Base-by-base conservation (phyloP, 1,140 invertebrate genomes). In the Euglossa dilemma region DNA sequence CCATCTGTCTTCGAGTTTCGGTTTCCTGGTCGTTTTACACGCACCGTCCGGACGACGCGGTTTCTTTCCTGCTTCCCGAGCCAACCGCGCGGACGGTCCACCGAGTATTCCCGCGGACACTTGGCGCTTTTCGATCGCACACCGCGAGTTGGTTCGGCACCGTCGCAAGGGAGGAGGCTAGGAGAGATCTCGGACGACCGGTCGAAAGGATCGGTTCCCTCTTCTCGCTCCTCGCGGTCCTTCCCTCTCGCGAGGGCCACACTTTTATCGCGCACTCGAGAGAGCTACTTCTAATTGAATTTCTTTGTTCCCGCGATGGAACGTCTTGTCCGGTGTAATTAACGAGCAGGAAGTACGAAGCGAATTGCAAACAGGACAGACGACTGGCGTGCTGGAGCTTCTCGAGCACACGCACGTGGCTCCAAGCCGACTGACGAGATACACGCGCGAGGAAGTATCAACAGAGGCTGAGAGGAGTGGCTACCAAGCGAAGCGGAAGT, bases 361-460 rank as follows among this genome's bases (percentile, higher is more conserved):
- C 4, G 1, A 4, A 36, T 36, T 36, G 36, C 36, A 36, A 36
- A 36, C 36, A 36, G 36, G 36, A 1, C 36, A 36, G 36, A 36
- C 56, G 43, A 36, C 47, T 36, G 50, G 69, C 52, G 50, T 71
- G n/a, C 63, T 20, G 61, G 81, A 89, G 78, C 67, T 80, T 80
- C 81, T 79, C 80, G 78, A 85, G 85, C 85, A 72, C 88, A 89
- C 88, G 87, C 88, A 89, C 88, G 88, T 89, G 88, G 88, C 88
- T 89, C 85, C 78, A 64, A 70, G 80, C 87, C 87, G 88, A 89
- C 88, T 89, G 88, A 87, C 84, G 88, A 89, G 88, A 89, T 89
- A 89, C 87, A 89, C 85, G 84, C 86, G 83, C 85, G 74, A 89
- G 88, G 85, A 89, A 89, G 85, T 89, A 89, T 89, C 87, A 88